These are phyloP conservation scores for Drosophila fuyamai DNA, from an alignment of 1,140 invertebrate species.

Conservation along the genomic window DNA sequence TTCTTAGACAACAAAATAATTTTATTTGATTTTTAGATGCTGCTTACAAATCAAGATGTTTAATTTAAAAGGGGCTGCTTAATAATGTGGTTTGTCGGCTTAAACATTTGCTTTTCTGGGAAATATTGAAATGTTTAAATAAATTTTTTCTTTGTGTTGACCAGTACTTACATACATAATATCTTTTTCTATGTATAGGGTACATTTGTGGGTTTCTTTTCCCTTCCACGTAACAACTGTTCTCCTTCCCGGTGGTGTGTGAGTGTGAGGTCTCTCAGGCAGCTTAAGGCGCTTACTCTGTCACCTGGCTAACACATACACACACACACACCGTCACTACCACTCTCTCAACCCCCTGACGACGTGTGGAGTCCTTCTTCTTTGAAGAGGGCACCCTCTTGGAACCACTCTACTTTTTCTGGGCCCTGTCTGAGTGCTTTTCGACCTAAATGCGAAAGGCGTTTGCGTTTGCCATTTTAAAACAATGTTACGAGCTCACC, in stretches of 20 bases:
- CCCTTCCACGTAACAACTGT: slow-evolving; percentile 37
- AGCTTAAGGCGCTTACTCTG: slow-evolving; percentile 79
- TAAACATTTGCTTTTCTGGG: too few species aligned
- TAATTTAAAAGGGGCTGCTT: neutral
- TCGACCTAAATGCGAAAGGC: slow-evolving; percentile 69
- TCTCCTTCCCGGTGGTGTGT: slow-evolving; percentile 12
- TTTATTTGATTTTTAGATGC: too few species aligned
- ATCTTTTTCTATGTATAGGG: neutral
- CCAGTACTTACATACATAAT: slow-evolving; percentile 10
- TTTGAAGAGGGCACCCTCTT: slow-evolving; percentile 25
- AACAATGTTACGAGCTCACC: slow-evolving; percentile 58
- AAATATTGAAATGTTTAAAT: neutral
- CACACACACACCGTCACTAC: neutral
- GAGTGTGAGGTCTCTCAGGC: slow-evolving; percentile 49
- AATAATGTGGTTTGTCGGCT: too few species aligned
- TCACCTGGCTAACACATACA: slow-evolving; percentile 70
- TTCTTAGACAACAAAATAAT: too few species aligned
- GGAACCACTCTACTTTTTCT: slow-evolving; percentile 14
- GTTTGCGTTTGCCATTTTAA: slow-evolving; percentile 57
- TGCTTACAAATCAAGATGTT: too few species aligned
- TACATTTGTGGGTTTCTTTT: slow-evolving; percentile 27
- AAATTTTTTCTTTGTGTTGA: neutral
- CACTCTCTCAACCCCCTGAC: neutral
- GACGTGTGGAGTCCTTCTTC: slow-evolving; percentile 16
- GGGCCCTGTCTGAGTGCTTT: slow-evolving; percentile 68